A percentile compares a stretch with the other conserved stretches of the same genome.
phyloP scores from a whole-genome alignment of 2,797 vertebrate species.

The Sciurus vulgaris region DNA sequence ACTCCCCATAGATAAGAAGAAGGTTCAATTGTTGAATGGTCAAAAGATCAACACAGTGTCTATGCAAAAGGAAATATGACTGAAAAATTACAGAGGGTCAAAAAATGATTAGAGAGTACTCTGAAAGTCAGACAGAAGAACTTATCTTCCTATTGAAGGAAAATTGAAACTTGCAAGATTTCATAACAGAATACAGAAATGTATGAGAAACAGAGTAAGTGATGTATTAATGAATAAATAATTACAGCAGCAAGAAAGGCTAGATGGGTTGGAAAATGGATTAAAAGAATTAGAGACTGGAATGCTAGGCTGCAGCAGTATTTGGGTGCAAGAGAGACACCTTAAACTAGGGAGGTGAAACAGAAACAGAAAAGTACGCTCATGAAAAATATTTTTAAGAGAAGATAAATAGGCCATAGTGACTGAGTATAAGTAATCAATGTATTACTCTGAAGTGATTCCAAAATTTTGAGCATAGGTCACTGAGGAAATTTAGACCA shows the following conservation, averaged over 20 bases:
- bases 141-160: background rate
- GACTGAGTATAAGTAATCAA: background rate
- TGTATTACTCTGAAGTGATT: constrained; percentile 18
- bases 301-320: background rate
- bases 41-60: background rate
- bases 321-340: background rate
- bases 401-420: background rate
- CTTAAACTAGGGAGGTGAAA: background rate
- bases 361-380: background rate
- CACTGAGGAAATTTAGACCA: constrained; percentile 28
- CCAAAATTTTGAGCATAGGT: background rate
- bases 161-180: background rate
- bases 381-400: constrained; percentile 1
- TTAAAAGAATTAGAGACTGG: background rate
- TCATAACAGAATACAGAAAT: background rate
- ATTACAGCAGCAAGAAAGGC: background rate
- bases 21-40: background rate
- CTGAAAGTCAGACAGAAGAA: background rate
- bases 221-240: background rate
- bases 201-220: background rate
- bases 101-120: background rate
- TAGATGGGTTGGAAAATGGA: background rate
- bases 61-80: background rate
- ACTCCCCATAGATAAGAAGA: background rate
- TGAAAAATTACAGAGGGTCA: background rate